phyloP scores from a whole-genome alignment of 1,140 invertebrate genomes.

The Platyscapa corneri region DNA sequence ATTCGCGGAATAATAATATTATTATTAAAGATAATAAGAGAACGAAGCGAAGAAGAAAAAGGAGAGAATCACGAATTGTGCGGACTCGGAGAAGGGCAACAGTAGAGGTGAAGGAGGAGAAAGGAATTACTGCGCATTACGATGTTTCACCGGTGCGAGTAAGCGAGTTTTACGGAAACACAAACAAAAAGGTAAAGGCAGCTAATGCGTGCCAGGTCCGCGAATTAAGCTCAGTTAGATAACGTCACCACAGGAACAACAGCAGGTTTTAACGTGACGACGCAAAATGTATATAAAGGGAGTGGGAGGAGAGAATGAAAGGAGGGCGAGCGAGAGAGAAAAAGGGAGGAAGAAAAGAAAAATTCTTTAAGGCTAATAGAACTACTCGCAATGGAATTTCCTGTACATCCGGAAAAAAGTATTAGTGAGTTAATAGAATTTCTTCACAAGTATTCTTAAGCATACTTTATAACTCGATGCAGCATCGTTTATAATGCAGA shows the following conservation, averaged over 20 bases:
- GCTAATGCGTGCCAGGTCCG: slow-evolving; percentile 44
- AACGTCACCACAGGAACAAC: slow-evolving; percentile 48
- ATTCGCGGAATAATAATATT: slow-evolving; percentile 40
- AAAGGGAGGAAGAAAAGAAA: slow-evolving; percentile 20
- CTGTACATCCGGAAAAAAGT: slow-evolving; percentile 26
- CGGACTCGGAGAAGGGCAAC: not conserved
- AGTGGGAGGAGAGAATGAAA: slow-evolving; percentile 16
- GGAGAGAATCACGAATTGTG: not conserved
- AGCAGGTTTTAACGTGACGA: slow-evolving; percentile 50
- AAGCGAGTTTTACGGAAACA: slow-evolving; percentile 50
- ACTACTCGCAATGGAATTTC: slow-evolving; percentile 38
- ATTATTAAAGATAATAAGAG: slow-evolving; percentile 56
- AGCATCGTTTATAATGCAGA: slow-evolving; percentile 26
- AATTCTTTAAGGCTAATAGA: slow-evolving; percentile 47
- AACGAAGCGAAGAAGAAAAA: slow-evolving; percentile 22
- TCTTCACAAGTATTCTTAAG: slow-evolving; percentile 44
- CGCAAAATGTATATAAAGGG: slow-evolving; percentile 39
- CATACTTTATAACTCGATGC: slow-evolving; percentile 33
- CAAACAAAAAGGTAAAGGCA: slow-evolving; percentile 45
- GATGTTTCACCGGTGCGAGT: slow-evolving; percentile 37
- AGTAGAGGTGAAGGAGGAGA: not conserved
- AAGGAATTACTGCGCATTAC: slow-evolving; percentile 38
- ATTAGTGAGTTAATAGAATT: slow-evolving; percentile 48
- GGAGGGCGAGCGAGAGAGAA: not conserved
- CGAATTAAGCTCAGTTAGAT: slow-evolving; percentile 52